Percentiles rank a stretch among this genome's conserved stretches.
Conservation (phyloP, 1,140 invertebrate species). For the Fopius arisanus region DNA sequence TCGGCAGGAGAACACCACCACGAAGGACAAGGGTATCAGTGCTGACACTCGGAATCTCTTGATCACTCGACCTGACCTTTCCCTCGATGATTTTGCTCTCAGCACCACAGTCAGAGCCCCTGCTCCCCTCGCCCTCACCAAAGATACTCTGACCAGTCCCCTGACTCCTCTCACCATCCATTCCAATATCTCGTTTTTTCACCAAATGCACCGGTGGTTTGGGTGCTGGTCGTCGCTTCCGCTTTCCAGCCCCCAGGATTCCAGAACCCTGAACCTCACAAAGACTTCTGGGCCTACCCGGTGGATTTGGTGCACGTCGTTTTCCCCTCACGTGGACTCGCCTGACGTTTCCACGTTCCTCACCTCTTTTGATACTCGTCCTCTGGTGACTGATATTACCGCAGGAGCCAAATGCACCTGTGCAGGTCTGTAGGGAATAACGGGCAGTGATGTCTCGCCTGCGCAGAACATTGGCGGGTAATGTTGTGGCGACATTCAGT, state of each 20-base stretch:
- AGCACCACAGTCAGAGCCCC: neutral
- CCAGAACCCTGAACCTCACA: constrained; percentile 31
- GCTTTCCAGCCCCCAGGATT: constrained; percentile 53
- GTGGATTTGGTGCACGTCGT: constrained; percentile 75
- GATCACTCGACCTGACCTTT: constrained; percentile 25
- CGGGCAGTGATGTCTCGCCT: constrained; percentile 46
- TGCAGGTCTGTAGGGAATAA: constrained; percentile 58
- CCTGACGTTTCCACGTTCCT: constrained; percentile 55
- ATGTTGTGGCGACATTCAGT: constrained; percentile 40
- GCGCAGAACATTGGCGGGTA: constrained; percentile 44
- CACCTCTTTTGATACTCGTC: constrained; percentile 50
- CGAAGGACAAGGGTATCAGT: constrained; percentile 59
- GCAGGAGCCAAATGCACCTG: constrained; percentile 63
- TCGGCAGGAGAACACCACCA: constrained; percentile 50
- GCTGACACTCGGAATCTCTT: constrained; percentile 43
- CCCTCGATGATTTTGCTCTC: too few relatives aligned
- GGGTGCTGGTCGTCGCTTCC: constrained; percentile 70
- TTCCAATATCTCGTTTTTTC: neutral
- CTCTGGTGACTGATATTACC: constrained; percentile 61
- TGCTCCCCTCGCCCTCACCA: neutral
- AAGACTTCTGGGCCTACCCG: constrained; percentile 50
- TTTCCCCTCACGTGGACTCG: constrained; percentile 76
- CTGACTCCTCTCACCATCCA: neutral
- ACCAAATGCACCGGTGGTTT: constrained; percentile 62
- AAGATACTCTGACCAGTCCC: neutral